These are phyloP conservation scores for Scortum barcoo DNA, from an alignment of 2,113 vertebrate genomes.

Conservation along the genomic window DNA sequence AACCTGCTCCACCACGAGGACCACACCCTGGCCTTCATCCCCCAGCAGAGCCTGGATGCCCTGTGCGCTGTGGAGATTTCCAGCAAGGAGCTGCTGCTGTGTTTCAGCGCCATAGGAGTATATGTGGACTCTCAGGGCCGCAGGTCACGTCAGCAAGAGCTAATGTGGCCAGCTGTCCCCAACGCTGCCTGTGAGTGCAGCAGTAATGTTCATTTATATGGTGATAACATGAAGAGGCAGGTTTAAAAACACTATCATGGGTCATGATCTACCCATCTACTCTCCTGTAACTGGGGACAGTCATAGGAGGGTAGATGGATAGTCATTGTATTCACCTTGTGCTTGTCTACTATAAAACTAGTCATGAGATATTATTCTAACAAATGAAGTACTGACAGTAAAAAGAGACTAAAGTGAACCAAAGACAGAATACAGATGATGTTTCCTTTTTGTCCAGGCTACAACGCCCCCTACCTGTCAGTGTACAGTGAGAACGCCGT, in stretches of 20 bases:
- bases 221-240: too few relatives aligned
- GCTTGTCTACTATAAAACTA: too few relatives aligned
- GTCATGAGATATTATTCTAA: too few relatives aligned
- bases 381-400: background rate
- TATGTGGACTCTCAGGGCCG: slow-evolving; percentile 98
- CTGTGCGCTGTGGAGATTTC: slow-evolving; percentile 97
- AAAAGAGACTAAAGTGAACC: background rate
- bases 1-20: slow-evolving; percentile 94
- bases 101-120: slow-evolving; percentile 95
- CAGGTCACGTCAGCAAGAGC: slow-evolving; percentile 95
- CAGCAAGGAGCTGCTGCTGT: slow-evolving; percentile 96
- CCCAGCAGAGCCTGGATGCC: slow-evolving; percentile 92
- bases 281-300: too few relatives aligned
- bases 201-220: rapidly evolving
- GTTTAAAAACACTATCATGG: too few relatives aligned
- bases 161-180: slow-evolving; percentile 97
- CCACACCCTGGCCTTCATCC: slow-evolving; percentile 95
- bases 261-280: too few relatives aligned
- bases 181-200: slow-evolving; percentile 92
- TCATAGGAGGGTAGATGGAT: background rate
- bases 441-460: slow-evolving; percentile 84
- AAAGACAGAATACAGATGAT: background rate
- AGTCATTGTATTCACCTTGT: background rate
- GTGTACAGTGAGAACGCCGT: slow-evolving; percentile 98
- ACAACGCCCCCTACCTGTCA: slow-evolving; percentile 98